Conservation (phyloP, 2,888 invertebrate species). For the Thecophora atra region DNA sequence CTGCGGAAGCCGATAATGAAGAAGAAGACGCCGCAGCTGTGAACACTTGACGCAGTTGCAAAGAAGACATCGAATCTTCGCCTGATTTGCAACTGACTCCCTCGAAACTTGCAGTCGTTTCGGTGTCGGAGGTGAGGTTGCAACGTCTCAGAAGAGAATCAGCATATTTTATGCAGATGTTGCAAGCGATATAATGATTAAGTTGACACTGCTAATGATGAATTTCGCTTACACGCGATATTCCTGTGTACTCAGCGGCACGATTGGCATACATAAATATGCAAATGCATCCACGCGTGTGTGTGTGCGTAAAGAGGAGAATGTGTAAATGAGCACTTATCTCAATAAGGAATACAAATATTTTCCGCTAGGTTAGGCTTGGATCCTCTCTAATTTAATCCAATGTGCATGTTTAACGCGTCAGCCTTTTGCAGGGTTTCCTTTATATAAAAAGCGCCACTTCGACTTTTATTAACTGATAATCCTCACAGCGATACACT, state of each 20-base stretch:
- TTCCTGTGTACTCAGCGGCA: neutral
- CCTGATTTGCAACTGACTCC: neutral
- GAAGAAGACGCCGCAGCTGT: neutral
- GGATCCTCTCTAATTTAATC: no score
- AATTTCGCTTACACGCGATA: slow-evolving; percentile 3
- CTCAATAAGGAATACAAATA: no score
- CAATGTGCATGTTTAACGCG: no score
- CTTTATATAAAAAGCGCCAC: no score
- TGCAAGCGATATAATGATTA: neutral
- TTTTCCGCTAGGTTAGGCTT: no score
- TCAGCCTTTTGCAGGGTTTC: no score
- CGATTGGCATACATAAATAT: neutral
- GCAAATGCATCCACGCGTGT: neutral
- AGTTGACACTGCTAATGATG: neutral
- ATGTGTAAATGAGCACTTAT: neutral
- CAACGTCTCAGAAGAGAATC: neutral
- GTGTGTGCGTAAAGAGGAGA: neutral
- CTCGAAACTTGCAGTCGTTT: neutral
- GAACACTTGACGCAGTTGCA: neutral
- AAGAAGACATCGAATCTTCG: slow-evolving; percentile 3
- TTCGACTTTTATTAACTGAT: no score
- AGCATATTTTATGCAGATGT: neutral
- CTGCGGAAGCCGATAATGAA: neutral
- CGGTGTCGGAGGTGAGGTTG: neutral
- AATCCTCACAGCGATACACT: no score